A percentile compares a stretch with the other conserved stretches of the same genome.
phyloP scores from a whole-genome alignment of 2,797 vertebrate species.

The Chaenodraco wilsoni region DNA sequence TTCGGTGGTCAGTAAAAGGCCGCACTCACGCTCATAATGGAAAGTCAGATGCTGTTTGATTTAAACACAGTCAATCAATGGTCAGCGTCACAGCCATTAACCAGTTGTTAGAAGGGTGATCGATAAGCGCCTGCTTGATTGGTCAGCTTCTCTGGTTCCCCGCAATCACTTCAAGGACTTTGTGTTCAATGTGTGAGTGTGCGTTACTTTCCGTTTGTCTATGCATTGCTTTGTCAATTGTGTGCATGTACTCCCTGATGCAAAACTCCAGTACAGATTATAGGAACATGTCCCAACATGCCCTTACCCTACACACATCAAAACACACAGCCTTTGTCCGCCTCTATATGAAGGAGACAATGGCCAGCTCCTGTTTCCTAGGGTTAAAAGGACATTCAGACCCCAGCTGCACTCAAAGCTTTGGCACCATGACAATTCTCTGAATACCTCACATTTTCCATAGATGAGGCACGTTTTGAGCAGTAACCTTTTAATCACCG shows the following conservation, averaged over 20 bases:
- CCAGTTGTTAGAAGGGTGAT: slow-evolving; percentile 65
- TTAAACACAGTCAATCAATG: slow-evolving; percentile 63
- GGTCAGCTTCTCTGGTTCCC: slow-evolving; percentile 38
- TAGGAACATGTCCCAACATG: slow-evolving; percentile 70
- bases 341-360: slow-evolving; percentile 73
- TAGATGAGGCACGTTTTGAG: slow-evolving; percentile 34
- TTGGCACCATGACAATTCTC: slow-evolving; percentile 59
- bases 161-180: slow-evolving; percentile 28
- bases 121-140: slow-evolving; percentile 46
- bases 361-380: slow-evolving; percentile 69
- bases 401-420: slow-evolving; percentile 67
- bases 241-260: slow-evolving; percentile 34
- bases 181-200: neutral
- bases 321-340: slow-evolving; percentile 70
- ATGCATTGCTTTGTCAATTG: slow-evolving; percentile 31
- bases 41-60: slow-evolving; percentile 66
- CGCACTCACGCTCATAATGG: slow-evolving; percentile 44
- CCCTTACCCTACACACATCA: slow-evolving; percentile 53
- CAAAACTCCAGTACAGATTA: slow-evolving; percentile 55
- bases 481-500: slow-evolving; percentile 2
- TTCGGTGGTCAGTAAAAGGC: slow-evolving; percentile 33
- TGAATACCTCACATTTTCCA: slow-evolving; percentile 51
- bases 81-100: slow-evolving; percentile 60
- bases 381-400: slow-evolving; percentile 74
- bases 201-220: slow-evolving; percentile 2